Conservation (phyloP, 2,888 invertebrate genomes). For the Petrolisthes manimaculis region DNA sequence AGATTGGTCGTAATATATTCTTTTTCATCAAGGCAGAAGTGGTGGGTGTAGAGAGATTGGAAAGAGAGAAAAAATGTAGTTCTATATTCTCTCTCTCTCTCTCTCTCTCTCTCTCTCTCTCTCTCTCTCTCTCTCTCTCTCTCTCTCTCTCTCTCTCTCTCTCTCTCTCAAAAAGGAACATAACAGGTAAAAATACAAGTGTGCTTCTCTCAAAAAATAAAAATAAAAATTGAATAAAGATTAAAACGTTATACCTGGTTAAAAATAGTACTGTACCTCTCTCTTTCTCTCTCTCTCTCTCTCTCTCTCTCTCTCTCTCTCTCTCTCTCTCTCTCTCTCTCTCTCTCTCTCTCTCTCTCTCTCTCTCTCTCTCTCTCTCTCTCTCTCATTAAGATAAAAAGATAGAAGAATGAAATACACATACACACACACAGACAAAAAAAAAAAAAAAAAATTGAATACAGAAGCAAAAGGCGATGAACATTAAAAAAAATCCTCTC, state of each 20-base stretch:
- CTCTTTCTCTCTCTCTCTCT: not conserved
- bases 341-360: not conserved
- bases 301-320: not conserved
- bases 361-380: not conserved
- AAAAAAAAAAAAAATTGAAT: too few relatives aligned
- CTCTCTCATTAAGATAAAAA: not conserved
- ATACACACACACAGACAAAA: too few relatives aligned
- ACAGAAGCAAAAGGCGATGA: too few relatives aligned
- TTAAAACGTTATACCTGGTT: not conserved
- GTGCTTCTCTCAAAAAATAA: too few relatives aligned
- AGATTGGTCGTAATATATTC: too few relatives aligned
- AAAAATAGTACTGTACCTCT: not conserved
- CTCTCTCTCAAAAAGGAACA: not conserved
- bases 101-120: constrained; percentile 21
- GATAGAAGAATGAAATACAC: too few relatives aligned
- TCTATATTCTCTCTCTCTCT: not conserved
- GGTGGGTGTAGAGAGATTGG: not conserved
- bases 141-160: constrained; percentile 6
- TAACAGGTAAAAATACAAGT: not conserved
- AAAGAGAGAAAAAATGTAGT: not conserved
- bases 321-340: not conserved
- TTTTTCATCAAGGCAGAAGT: too few relatives aligned
- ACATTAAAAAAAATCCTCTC: too few relatives aligned
- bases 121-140: not conserved
- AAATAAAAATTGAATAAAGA: too few relatives aligned